These are phyloP conservation scores for Drosophila kepulauana DNA, from an alignment of 1,140 invertebrate species.

Conservation along the genomic window DNA sequence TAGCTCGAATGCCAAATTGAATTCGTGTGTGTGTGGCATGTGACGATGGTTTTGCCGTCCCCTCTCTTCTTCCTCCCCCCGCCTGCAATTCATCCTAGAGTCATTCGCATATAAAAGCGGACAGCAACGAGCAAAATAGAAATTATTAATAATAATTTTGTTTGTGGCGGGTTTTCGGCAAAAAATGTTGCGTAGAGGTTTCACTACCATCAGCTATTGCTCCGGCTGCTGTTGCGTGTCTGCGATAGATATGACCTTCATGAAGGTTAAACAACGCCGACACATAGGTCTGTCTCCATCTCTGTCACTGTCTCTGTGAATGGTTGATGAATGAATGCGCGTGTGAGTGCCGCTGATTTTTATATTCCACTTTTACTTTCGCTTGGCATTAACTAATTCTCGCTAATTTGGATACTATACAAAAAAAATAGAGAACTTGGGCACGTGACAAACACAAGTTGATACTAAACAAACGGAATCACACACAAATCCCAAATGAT, in stretches of 20 bases:
- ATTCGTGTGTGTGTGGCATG: slow-evolving; percentile 19
- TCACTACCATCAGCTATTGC: slow-evolving; percentile 14
- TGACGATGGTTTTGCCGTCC: not conserved
- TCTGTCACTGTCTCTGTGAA: slow-evolving; percentile 16
- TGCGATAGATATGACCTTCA: slow-evolving; percentile 77
- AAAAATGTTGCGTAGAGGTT: slow-evolving; percentile 50
- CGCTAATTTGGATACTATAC: slow-evolving; percentile 8
- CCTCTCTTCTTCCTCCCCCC: too few species aligned
- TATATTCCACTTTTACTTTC: slow-evolving; percentile 27
- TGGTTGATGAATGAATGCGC: slow-evolving; percentile 31
- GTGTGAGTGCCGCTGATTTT: slow-evolving; percentile 46
- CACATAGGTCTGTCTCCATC: slow-evolving; percentile 35
- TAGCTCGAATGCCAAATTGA: slow-evolving; percentile 7
- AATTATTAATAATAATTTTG: slow-evolving; percentile 25
- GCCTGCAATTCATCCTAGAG: slow-evolving; percentile 3
- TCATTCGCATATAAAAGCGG: not conserved
- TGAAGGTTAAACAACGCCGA: slow-evolving; percentile 73
- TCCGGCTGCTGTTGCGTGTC: slow-evolving; percentile 57
- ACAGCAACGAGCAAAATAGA: slow-evolving; percentile 18
- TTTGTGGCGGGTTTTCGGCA: slow-evolving; percentile 44
- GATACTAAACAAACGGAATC: too few species aligned
- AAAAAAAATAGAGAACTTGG: not conserved
- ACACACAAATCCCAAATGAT: too few species aligned
- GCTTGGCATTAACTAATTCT: not conserved
- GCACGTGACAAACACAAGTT: too few species aligned